Conservation (phyloP, 1,140 invertebrate genomes). For the Eubasilissa regina region DNA sequence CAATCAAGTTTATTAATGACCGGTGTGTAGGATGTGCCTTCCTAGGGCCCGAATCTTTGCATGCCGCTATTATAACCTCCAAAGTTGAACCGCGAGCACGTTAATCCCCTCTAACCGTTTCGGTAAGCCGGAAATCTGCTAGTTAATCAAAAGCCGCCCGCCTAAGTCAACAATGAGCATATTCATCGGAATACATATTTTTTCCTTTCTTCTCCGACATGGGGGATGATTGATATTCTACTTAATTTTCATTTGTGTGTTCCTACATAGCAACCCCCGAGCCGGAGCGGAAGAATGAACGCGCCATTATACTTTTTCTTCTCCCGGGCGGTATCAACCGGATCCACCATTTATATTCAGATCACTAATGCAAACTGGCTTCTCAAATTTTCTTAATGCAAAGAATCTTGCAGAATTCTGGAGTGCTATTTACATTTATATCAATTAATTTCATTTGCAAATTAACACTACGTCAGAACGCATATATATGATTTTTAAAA, state of each 20-base stretch:
- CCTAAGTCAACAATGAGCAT: slow-evolving; percentile 49
- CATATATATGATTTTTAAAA: too few species aligned
- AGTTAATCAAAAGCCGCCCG: slow-evolving; percentile 41
- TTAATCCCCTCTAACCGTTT: slow-evolving; percentile 35
- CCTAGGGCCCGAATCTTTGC: not conserved
- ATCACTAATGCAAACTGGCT: slow-evolving; percentile 36
- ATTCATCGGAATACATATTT: slow-evolving; percentile 29
- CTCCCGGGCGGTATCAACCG: slow-evolving; percentile 22
- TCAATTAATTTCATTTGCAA: too few species aligned
- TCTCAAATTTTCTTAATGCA: not conserved
- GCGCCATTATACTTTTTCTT: slow-evolving; percentile 25
- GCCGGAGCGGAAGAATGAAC: slow-evolving; percentile 25
- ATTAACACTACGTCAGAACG: too few species aligned
- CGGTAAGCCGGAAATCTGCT: slow-evolving; percentile 37
- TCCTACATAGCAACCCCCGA: slow-evolving; percentile 9
- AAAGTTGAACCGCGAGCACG: not conserved
- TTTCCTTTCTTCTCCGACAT: slow-evolving; percentile 38
- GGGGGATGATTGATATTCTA: slow-evolving; percentile 41
- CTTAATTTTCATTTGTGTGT: slow-evolving; percentile 47
- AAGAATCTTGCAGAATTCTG: too few species aligned
- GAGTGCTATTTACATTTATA: too few species aligned
- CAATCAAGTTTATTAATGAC: slow-evolving; percentile 23
- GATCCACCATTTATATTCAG: slow-evolving; percentile 38
- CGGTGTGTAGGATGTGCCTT: slow-evolving; percentile 2
- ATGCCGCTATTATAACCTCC: not conserved